A percentile compares a stretch with the other conserved stretches of the same genome.
These are phyloP conservation scores for Orthosia gothica DNA, from an alignment of 2,888 invertebrate species.

Conservation along the genomic window DNA sequence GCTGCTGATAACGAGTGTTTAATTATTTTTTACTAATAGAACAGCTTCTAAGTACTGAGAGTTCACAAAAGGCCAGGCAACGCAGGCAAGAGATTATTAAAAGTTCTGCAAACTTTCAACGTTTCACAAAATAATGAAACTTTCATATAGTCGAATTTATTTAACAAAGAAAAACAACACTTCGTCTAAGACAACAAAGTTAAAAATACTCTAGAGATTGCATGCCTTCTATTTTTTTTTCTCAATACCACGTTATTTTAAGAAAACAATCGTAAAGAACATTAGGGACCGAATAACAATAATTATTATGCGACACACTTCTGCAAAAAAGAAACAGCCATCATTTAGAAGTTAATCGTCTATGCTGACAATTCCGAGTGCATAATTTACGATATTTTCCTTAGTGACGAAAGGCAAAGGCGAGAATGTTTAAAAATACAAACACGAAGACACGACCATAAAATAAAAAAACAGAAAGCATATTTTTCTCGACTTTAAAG, in stretches of 20 bases:
- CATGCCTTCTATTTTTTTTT: neutral
- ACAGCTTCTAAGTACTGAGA: constrained; percentile 35
- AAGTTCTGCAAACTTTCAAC: constrained; percentile 33
- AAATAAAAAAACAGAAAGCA: constrained; percentile 47
- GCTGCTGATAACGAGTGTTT: constrained; percentile 52
- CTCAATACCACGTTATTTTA: constrained; percentile 10
- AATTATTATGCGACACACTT: constrained; percentile 62
- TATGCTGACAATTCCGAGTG: constrained; percentile 59
- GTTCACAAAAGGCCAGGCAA: constrained; percentile 50
- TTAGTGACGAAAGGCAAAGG: constrained; percentile 62
- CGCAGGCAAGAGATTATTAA: constrained; percentile 22
- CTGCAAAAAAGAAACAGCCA: constrained; percentile 59
- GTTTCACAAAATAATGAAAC: constrained; percentile 17
- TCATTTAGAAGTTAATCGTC: constrained; percentile 65
- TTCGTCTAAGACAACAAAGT: constrained; percentile 7
- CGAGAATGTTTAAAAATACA: constrained; percentile 64
- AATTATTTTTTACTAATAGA: constrained; percentile 56
- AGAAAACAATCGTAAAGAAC: constrained; percentile 47
- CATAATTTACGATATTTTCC: constrained; percentile 65
- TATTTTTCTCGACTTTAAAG: constrained; percentile 48
- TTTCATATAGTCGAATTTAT: constrained; percentile 21
- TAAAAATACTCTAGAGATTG: constrained; percentile 17
- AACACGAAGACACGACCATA: constrained; percentile 59
- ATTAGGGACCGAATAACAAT: constrained; percentile 52
- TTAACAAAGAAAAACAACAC: constrained; percentile 25